Conservation (phyloP, 2,113 vertebrate species). For the Podarcis muralis region DNA sequence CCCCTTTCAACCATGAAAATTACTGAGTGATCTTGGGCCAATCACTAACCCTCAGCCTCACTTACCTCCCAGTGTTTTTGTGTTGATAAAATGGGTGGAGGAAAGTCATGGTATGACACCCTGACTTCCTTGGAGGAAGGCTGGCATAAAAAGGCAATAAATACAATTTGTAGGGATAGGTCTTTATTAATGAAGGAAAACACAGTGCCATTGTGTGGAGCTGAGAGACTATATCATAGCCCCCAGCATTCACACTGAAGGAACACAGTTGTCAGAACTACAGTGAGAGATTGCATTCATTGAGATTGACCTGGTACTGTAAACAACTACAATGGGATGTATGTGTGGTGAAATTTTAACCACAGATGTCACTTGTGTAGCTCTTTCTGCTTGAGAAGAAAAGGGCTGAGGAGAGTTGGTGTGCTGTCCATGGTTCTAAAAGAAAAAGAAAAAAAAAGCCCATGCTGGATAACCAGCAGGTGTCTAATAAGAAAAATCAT, state of each 20-base stretch:
- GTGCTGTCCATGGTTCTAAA: background rate
- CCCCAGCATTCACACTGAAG: no score
- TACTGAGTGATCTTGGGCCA: background rate
- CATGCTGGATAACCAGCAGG: background rate
- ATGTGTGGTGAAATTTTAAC: background rate
- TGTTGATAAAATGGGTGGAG: background rate
- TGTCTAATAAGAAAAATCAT: background rate
- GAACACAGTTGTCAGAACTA: background rate
- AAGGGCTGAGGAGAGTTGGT: background rate
- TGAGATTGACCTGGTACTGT: background rate
- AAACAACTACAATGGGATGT: background rate
- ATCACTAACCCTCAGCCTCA: background rate
- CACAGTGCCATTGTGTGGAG: no score
- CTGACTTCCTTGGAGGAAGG: background rate
- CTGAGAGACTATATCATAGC: background rate
- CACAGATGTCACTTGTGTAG: fast-evolving
- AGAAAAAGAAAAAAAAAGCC: no score
- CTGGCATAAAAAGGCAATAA: background rate
- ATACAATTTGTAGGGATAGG: background rate
- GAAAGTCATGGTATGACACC: background rate
- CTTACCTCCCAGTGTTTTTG: background rate
- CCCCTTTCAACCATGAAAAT: background rate
- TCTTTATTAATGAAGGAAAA: background rate
- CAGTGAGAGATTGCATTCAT: background rate
- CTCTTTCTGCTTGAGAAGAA: background rate